Evolutionary conservation across 1,140 invertebrate species (phyloP).

Genomic region (Microplitis demolitor): DNA sequence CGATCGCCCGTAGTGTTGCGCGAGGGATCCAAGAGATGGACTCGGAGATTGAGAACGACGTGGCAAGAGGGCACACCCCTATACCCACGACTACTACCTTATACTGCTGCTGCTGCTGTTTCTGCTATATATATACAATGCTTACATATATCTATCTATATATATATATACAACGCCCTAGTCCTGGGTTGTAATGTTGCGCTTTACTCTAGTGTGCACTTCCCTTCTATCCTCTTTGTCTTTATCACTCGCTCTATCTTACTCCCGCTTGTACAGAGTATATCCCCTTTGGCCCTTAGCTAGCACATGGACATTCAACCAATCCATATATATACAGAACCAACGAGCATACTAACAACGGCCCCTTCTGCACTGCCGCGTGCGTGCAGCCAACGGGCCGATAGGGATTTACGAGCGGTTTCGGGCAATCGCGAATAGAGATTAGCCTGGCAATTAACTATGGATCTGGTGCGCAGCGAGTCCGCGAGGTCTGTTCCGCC

Average conservation of each 20-base stretch:
- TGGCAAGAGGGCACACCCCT: not conserved
- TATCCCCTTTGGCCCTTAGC: no score
- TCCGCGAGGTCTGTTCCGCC: slow-evolving; percentile 41
- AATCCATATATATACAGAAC: not conserved
- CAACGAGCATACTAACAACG: no score
- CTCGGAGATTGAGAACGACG: slow-evolving; percentile 17
- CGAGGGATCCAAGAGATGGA: slow-evolving; percentile 13
- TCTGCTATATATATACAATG: not conserved
- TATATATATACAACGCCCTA: no score
- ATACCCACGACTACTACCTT: not conserved
- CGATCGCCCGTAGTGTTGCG: slow-evolving; percentile 10
- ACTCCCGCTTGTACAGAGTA: no score
- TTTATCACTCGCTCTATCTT: no score
- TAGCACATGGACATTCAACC: no score
- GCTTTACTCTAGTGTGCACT: no score
- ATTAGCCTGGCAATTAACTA: slow-evolving; percentile 63
- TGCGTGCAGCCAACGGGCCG: slow-evolving; percentile 50
- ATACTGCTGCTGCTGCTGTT: no score
- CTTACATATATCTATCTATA: not conserved
- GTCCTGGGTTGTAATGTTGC: no score
- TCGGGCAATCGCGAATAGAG: slow-evolving; percentile 62
- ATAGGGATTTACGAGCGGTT: slow-evolving; percentile 63
- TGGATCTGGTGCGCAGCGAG: slow-evolving; percentile 61
- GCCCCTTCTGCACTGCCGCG: slow-evolving; percentile 18
- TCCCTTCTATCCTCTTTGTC: no score